Percentiles rank a stretch among this genome's conserved stretches.
Evolutionary conservation across 2,797 vertebrate species (phyloP).

Genomic region (Molossus molossus): DNA sequence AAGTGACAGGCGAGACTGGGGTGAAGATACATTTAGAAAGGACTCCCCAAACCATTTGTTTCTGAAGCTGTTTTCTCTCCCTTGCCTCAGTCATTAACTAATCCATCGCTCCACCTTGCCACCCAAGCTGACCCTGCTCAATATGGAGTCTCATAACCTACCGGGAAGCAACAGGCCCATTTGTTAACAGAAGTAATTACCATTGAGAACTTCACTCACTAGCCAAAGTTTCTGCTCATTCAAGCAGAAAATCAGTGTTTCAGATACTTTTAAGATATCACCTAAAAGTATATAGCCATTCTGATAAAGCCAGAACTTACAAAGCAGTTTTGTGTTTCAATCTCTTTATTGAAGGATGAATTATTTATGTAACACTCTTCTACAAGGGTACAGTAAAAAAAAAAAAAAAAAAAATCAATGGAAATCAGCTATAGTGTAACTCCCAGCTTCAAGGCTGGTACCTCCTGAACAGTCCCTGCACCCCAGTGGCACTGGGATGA

Average conservation of each 20-base stretch:
- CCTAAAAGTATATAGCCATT: background rate
- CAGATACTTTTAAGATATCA: background rate
- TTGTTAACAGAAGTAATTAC: background rate
- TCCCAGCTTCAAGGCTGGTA: background rate
- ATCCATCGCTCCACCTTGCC: background rate
- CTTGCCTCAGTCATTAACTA: background rate
- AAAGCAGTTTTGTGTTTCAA: background rate
- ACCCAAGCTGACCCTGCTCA: background rate
- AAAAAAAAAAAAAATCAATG: background rate
- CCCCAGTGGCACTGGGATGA: background rate
- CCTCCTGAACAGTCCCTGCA: background rate
- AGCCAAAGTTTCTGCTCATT: constrained; percentile 16
- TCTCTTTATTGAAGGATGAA: background rate
- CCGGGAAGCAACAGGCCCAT: background rate
- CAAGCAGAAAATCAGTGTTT: background rate
- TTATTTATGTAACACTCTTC: background rate
- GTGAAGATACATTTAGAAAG: background rate
- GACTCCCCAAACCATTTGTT: background rate
- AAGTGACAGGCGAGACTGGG: background rate
- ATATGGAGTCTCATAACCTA: background rate
- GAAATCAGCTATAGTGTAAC: background rate
- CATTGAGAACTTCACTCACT: background rate
- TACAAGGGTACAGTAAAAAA: background rate
- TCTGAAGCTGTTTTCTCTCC: background rate
- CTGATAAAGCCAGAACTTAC: background rate